phyloP scores from a whole-genome alignment of 2,113 vertebrate species.

The Austrofundulus limnaeus region DNA sequence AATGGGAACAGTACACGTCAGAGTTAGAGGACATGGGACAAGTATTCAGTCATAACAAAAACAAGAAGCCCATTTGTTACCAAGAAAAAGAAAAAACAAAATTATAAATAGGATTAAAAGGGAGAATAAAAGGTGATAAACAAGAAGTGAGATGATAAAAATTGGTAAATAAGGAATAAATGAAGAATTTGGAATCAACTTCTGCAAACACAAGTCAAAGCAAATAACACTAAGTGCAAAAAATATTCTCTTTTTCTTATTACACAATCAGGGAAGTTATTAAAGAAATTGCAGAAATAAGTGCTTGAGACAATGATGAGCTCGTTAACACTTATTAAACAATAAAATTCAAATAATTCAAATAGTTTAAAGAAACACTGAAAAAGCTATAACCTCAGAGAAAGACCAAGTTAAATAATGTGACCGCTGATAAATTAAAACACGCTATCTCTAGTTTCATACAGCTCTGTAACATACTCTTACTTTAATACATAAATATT shows the following conservation, averaged over 20 bases:
- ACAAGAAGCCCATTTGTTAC: slow-evolving; percentile 7
- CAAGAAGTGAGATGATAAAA: neutral
- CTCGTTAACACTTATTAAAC: neutral
- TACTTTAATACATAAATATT: too few species aligned
- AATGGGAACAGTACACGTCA: slow-evolving; percentile 59
- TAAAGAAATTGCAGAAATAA: neutral
- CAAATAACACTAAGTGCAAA: too few species aligned
- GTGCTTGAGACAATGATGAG: neutral
- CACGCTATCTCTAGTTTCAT: too few species aligned
- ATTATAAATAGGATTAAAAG: neutral
- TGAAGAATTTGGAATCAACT: neutral
- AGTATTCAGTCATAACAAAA: slow-evolving; percentile 6
- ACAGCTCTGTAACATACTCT: too few species aligned
- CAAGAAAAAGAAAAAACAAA: slow-evolving; percentile 12
- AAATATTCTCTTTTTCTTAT: neutral
- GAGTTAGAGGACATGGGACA: slow-evolving; percentile 36
- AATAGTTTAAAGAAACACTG: neutral
- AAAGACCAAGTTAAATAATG: neutral
- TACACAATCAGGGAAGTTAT: neutral
- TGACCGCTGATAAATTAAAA: neutral
- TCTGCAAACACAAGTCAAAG: neutral
- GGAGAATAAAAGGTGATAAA: neutral
- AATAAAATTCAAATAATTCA: neutral
- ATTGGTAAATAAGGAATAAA: neutral
- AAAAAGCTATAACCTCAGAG: too few species aligned